Evolutionary conservation across 2,113 vertebrate genomes (phyloP).

Genomic region (Prionailurus bengalensis): DNA sequence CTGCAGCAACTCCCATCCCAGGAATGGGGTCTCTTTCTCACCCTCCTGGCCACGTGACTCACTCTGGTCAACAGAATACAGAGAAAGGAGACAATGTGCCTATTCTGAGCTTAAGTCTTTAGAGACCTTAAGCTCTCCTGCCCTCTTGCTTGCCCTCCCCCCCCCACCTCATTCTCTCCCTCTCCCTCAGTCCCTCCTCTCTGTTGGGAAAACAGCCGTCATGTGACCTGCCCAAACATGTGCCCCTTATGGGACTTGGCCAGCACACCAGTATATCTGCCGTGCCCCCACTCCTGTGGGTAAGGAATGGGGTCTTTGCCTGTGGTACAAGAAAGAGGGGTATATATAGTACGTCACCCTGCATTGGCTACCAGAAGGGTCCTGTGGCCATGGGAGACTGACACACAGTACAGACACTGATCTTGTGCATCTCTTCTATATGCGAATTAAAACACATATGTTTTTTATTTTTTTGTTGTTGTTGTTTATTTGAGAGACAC

Average conservation of each 20-base stretch:
- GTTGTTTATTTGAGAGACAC: too few relatives aligned
- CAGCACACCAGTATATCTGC: neutral
- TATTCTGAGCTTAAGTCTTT: neutral
- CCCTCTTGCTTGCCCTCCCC: neutral
- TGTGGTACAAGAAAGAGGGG: too few relatives aligned
- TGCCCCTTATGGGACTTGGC: neutral
- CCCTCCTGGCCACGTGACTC: neutral
- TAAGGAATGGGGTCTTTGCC: neutral
- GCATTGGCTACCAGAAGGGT: neutral
- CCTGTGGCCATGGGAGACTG: neutral
- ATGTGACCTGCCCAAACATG: neutral
- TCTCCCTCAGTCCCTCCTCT: neutral
- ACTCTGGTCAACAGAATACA: neutral
- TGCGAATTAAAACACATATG: neutral
- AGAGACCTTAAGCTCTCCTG: neutral
- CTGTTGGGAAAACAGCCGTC: neutral
- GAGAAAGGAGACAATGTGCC: neutral
- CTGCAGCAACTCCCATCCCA: neutral
- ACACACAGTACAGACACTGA: neutral
- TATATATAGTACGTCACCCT: accelerated
- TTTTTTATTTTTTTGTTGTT: too few relatives aligned
- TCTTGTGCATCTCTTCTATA: neutral
- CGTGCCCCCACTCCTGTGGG: neutral
- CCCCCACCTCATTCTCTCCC: too few relatives aligned
- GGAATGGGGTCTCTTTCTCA: neutral